These are phyloP conservation scores for Gavialis gangeticus DNA, from an alignment of 2,113 vertebrate species.

Conservation along the genomic window DNA sequence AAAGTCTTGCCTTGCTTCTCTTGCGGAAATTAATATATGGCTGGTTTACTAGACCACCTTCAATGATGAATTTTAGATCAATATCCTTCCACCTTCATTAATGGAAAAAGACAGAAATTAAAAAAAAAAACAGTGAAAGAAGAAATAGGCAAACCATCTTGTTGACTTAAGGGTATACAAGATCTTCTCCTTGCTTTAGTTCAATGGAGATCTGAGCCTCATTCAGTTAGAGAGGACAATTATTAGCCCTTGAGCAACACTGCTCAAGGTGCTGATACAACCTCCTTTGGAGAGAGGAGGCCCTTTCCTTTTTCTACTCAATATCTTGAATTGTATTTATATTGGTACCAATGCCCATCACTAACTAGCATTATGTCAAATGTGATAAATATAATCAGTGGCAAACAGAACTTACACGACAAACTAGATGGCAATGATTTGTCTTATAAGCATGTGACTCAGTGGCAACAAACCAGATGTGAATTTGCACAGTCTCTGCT, in stretches of 20 bases:
- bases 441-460: neutral
- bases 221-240: neutral
- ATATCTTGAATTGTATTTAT: neutral
- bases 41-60: neutral
- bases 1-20: neutral
- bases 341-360: neutral
- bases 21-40: neutral
- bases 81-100: neutral
- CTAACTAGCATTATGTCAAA: neutral
- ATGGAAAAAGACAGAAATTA: neutral
- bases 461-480: neutral
- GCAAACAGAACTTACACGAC: neutral
- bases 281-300: neutral
- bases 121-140: neutral
- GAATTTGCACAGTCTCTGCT: neutral
- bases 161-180: neutral
- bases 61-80: neutral
- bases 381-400: neutral
- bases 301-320: neutral
- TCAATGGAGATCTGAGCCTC: neutral
- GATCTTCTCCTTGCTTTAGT: neutral
- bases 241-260: neutral
- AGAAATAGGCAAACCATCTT: neutral
- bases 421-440: neutral
- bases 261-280: neutral